Base-by-base conservation (phyloP, 1,140 invertebrate genomes). In the Drosophila funebris region DNA sequence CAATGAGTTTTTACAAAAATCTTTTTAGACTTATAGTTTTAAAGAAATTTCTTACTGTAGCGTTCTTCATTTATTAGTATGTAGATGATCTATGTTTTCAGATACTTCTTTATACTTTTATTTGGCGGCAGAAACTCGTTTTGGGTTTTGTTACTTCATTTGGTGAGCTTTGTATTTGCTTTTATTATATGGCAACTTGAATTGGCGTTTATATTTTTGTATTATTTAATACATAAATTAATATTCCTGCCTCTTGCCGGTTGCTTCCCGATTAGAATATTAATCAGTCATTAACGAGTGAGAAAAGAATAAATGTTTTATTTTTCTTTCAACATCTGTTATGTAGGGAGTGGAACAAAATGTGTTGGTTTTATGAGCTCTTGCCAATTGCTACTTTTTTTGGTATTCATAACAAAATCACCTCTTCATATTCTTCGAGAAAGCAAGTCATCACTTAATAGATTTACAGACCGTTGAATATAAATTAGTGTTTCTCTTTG, bases 81-180 rank as follows among this genome's bases (percentile, higher is more conserved):
- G 66, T 39, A 41, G 27, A 36, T 63, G 62, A 18, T 53, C 60
- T 22, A 39, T 9, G 9, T 64, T 24, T 16, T n/a, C n/a, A n/a
- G n/a, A n/a, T n/a, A 24, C 1, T 48, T 31, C 43, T 43, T 36
- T 54, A 63, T 39, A 6, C 9, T 73, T 62, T 70, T 33, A 37
- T 7, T 43, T 43, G 60, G 4, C 6, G n/a, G 27, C 41, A 3
- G 29, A 77, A 87, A 87, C 81, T 74, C 29, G 77, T 85, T 83
- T 61, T 37, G 20, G 27, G 31, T 48, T 53, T 54, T 37, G 41
- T 53, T 73, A 14, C 14, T 67, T 62, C 62, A 62, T 78, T 78
- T n/a, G n/a, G n/a, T n/a, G n/a, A n/a, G n/a, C n/a, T 61, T 74
- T 62, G 63, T 31, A 64, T 50, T 33, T 33, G 13, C 13, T 66